Evolutionary conservation across 2,113 vertebrate genomes (phyloP).

Genomic region (Nycticebus coucang): DNA sequence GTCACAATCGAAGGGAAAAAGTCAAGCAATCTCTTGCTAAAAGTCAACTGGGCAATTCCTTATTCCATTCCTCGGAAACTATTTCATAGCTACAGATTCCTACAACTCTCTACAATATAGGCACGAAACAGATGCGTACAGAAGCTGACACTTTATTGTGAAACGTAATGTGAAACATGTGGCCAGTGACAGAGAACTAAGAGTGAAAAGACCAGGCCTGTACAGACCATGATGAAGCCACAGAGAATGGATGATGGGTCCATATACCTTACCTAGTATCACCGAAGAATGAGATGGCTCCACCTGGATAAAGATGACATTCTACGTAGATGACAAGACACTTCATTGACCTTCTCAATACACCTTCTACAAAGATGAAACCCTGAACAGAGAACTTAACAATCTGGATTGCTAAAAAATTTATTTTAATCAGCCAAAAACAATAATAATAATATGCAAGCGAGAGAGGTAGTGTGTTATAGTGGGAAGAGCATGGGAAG

Average conservation of each 20-base stretch:
- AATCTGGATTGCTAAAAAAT: slow-evolving; percentile 30
- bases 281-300: slow-evolving; percentile 40
- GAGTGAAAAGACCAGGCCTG: slow-evolving; percentile 23
- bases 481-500: background rate
- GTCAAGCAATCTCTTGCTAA: slow-evolving; percentile 12
- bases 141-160: background rate
- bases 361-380: slow-evolving; percentile 47
- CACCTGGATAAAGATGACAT: slow-evolving; percentile 19
- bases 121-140: background rate
- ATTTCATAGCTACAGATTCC: background rate
- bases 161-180: background rate
- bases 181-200: background rate
- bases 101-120: background rate
- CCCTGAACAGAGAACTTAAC: slow-evolving; percentile 48
- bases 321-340: slow-evolving; percentile 32
- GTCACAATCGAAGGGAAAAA: background rate
- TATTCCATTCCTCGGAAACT: background rate
- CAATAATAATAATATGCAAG: background rate
- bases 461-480: background rate
- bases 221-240: background rate
- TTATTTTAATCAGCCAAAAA: slow-evolving; percentile 38
- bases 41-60: background rate
- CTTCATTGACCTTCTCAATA: slow-evolving; percentile 36
- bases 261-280: slow-evolving; percentile 37
- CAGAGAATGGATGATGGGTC: background rate